These are phyloP conservation scores for Hemithea aestivaria DNA, from an alignment of 2,888 invertebrate genomes.

Conservation along the genomic window DNA sequence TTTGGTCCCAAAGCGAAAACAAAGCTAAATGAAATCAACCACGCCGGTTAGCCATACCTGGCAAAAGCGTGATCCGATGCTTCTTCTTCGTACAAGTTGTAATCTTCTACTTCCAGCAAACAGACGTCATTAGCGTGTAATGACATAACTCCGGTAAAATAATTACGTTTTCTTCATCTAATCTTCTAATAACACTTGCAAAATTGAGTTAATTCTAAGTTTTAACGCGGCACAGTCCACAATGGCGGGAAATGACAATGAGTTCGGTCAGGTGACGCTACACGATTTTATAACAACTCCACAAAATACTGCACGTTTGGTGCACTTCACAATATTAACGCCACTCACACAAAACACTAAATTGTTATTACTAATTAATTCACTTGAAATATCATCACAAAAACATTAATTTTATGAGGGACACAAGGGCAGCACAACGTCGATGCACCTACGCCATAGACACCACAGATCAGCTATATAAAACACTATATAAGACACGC, in stretches of 20 bases:
- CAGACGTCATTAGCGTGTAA: slow-evolving; percentile 78
- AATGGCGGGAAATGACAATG: slow-evolving; percentile 81
- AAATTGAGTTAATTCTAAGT: slow-evolving; percentile 42
- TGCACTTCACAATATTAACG: slow-evolving; percentile 40
- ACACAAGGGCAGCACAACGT: slow-evolving; percentile 74
- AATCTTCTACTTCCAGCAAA: slow-evolving; percentile 77
- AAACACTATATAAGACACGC: no score
- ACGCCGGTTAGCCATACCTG: slow-evolving; percentile 76
- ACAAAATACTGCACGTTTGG: slow-evolving; percentile 31
- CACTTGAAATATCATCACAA: slow-evolving; percentile 44
- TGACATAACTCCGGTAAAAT: slow-evolving; percentile 68
- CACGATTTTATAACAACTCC: slow-evolving; percentile 49
- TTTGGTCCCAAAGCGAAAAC: slow-evolving; percentile 8
- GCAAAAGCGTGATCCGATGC: slow-evolving; percentile 76
- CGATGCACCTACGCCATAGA: slow-evolving; percentile 56
- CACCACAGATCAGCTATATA: slow-evolving; percentile 18
- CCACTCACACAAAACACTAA: slow-evolving; percentile 29
- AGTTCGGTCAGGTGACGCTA: slow-evolving; percentile 78
- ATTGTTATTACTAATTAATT: slow-evolving; percentile 35
- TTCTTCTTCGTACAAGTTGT: slow-evolving; percentile 77
- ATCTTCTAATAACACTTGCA: slow-evolving; percentile 34
- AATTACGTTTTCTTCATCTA: slow-evolving; percentile 54
- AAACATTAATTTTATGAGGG: slow-evolving; percentile 63
- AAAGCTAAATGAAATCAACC: slow-evolving; percentile 39
- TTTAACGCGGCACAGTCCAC: slow-evolving; percentile 59